Base-by-base conservation (phyloP, 2,888 invertebrate species). In the Fissipunctia ypsillon region DNA sequence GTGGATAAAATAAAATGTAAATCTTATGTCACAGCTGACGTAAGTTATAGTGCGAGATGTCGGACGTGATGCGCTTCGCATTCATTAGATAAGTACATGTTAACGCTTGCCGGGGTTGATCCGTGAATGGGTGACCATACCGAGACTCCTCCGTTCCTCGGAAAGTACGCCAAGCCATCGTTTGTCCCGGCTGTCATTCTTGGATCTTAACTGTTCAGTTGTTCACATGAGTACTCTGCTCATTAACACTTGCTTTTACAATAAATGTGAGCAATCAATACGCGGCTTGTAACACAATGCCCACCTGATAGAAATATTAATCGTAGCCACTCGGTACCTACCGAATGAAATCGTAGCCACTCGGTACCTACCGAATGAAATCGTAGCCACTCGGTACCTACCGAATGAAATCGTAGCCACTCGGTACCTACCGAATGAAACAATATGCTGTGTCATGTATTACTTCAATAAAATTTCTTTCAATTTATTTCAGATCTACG, bases 1-100 rank as follows among this genome's bases (percentile, higher is more conserved):
- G 56, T 43, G n/a, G 56, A 74, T 73, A 63, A 73, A 73, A 80
- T 73, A 41, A 63, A 57, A 61, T 79, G 56, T 54, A 38, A 79
- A 43, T 63, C 43, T 72, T 28, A 50, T 50, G 65, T 50, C 65
- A 35, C 60, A 35, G 54, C 28, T 56, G 56, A 73, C 73, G 66
- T 67, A 45, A 63, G 57, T 64, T 78, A 59, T 35, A 63, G 67
- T 28, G 81, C 63, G 63, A 80, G 56, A 67, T 59, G 56, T 22
- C 1, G 38, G 38, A 61, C 66, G 66, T 73, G 74, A 28, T 45
- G 6, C n/a, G 80, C 60, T 50, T 73, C 35, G 56, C 61, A 73
- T 57, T 66, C 25, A 73, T n/a, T n/a, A 43, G 41, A 35, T 48
- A 43, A 31, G 7, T 22, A n/a, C n/a, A n/a, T n/a, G n/a, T n/a